A percentile compares a stretch with the other conserved stretches of the same genome.
Conservation (phyloP, 2,888 invertebrate genomes). For the Sympetrum striolatum region DNA sequence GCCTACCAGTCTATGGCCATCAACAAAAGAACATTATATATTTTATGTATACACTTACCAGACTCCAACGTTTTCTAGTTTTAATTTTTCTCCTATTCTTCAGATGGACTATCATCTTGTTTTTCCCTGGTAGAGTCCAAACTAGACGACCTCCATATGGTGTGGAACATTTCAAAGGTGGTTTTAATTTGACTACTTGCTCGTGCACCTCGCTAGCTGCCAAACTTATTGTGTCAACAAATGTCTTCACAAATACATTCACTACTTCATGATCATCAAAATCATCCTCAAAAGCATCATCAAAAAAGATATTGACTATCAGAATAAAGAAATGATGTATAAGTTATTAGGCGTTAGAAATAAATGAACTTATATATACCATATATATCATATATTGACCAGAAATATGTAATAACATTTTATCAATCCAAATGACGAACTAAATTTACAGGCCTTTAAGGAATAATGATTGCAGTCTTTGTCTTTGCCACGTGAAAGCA, state of each 20-base stretch:
- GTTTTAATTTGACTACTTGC: conserved; percentile 86
- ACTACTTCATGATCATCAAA: conserved; percentile 87
- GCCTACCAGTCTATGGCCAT: too few relatives aligned
- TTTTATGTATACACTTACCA: conserved; percentile 64
- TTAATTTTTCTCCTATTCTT: conserved; percentile 97
- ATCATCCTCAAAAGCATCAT: conserved; percentile 92
- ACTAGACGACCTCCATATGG: conserved; percentile 95
- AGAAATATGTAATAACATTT: too few relatives aligned
- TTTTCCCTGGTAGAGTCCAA: conserved; percentile 97
- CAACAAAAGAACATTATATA: too few relatives aligned
- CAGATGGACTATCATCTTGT: conserved; percentile 94
- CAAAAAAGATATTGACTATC: conserved; percentile 96
- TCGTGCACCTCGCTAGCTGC: conserved; percentile 96
- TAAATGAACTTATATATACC: not conserved
- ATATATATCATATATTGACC: too few relatives aligned
- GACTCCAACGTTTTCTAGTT: conserved; percentile 99
- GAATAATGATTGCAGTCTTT: too few relatives aligned
- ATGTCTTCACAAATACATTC: conserved; percentile 92
- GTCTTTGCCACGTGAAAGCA: too few relatives aligned
- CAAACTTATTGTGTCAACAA: conserved; percentile 91
- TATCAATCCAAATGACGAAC: too few relatives aligned
- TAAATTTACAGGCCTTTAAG: too few relatives aligned
- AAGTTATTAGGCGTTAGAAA: not conserved
- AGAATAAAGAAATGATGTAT: conserved; percentile 49
- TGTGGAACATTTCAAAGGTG: conserved; percentile 91